Percentiles rank a stretch among this genome's conserved stretches.
These are phyloP conservation scores for Alentia gelatinosa DNA, from an alignment of 2,888 invertebrate species.

Conservation along the genomic window DNA sequence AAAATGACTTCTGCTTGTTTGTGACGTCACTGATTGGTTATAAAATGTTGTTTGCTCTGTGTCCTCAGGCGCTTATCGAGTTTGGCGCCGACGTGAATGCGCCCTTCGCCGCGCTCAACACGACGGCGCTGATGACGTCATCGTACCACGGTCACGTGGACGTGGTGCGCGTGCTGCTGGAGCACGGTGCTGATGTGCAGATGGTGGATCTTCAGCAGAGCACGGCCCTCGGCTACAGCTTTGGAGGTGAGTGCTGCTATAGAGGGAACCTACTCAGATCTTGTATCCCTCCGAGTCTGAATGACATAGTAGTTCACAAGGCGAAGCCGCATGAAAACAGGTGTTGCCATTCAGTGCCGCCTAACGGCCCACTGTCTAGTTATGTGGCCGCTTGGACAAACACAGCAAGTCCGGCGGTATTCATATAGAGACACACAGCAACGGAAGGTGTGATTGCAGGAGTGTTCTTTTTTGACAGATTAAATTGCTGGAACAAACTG, in stretches of 20 bases:
- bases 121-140: conserved; percentile 68
- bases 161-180: conserved; percentile 63
- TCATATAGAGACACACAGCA: no score
- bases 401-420: no score
- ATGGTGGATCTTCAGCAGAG: conserved; percentile 66
- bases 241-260: conserved; percentile 66
- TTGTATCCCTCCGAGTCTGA: neutral
- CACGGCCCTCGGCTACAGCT: conserved; percentile 68
- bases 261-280: neutral
- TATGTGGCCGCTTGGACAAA: no score
- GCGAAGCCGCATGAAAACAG: neutral
- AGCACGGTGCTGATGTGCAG: conserved; percentile 62
- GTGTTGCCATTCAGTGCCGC: no score
- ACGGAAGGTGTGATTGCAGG: no score
- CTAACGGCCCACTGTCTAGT: no score
- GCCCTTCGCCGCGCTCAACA: conserved; percentile 66
- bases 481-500: no score
- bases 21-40: no score
- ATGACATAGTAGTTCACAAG: neutral
- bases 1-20: no score
- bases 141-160: conserved; percentile 68
- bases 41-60: no score
- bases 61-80: conserved; percentile 63
- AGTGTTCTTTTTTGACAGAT: no score
- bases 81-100: conserved; percentile 63